phyloP scores from a whole-genome alignment of 2,113 vertebrate species.

The Sylvietta virens region DNA sequence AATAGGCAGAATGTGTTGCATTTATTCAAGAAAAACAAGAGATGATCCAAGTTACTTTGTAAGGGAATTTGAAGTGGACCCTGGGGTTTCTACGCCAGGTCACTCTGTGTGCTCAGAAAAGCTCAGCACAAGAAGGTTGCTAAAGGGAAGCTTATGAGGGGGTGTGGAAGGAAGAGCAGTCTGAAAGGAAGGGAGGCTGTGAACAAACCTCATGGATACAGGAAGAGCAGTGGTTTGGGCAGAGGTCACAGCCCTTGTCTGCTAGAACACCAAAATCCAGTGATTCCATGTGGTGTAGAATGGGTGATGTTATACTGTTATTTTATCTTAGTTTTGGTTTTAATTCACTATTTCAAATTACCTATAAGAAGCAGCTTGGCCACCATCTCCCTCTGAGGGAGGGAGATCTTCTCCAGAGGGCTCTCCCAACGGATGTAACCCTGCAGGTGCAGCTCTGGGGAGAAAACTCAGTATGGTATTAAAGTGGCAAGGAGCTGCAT shows the following conservation, averaged over 20 bases:
- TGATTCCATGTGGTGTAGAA: background rate
- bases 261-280: background rate
- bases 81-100: background rate
- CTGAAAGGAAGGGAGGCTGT: background rate
- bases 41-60: constrained; percentile 31
- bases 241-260: background rate
- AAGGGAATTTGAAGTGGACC: background rate
- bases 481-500: background rate
- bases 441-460: background rate
- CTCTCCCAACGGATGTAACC: background rate
- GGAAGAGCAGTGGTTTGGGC: background rate
- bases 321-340: background rate
- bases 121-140: background rate
- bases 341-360: background rate
- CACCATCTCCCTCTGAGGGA: background rate
- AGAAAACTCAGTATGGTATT: background rate
- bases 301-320: too few species aligned
- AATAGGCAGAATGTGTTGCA: background rate
- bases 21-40: constrained; percentile 49
- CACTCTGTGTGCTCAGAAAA: background rate
- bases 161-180: background rate
- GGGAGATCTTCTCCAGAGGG: background rate
- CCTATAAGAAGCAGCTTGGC: background rate
- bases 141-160: background rate
- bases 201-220: background rate